phyloP scores from a whole-genome alignment of 1,140 invertebrate genomes.

The Diorhabda carinulata region DNA sequence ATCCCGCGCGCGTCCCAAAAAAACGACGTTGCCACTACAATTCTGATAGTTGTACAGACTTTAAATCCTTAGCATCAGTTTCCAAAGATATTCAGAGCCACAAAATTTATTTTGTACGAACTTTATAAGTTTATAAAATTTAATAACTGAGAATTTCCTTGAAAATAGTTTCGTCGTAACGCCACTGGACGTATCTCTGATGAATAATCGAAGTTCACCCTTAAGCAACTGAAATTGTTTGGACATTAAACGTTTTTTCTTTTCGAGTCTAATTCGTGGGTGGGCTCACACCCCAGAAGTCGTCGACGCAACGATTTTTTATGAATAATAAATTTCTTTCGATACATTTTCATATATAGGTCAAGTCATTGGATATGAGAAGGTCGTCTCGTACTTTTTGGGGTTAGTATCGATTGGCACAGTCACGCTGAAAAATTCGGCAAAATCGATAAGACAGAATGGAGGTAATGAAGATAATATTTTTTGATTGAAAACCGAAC shows the following conservation, averaged over 20 bases:
- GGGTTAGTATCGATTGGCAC: slow-evolving; percentile 9
- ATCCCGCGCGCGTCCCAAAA: too few species aligned
- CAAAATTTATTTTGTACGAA: too few species aligned
- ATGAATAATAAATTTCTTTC: slow-evolving; percentile 15
- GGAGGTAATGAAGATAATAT: too few species aligned
- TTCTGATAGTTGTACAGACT: too few species aligned
- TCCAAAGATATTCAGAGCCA: too few species aligned
- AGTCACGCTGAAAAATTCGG: too few species aligned
- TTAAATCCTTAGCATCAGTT: too few species aligned
- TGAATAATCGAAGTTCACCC: slow-evolving; percentile 12
- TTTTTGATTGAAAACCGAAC: too few species aligned
- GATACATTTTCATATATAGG: slow-evolving; percentile 13
- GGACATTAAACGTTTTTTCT: slow-evolving; percentile 14
- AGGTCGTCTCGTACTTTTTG: slow-evolving; percentile 11
- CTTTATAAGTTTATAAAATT: too few species aligned
- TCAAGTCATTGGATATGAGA: slow-evolving; percentile 9
- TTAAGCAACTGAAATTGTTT: slow-evolving; percentile 11
- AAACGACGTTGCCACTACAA: too few species aligned
- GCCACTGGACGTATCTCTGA: neutral
- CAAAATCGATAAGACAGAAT: too few species aligned
- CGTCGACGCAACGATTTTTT: slow-evolving; percentile 8
- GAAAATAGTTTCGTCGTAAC: neutral
- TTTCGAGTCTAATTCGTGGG: neutral
- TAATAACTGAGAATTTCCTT: too few species aligned
- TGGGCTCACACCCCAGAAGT: neutral